Evolutionary conservation across 2,888 invertebrate genomes (phyloP), one percentile per base, ranked within the genome.

Genomic region (Sialis lutaria): DNA sequence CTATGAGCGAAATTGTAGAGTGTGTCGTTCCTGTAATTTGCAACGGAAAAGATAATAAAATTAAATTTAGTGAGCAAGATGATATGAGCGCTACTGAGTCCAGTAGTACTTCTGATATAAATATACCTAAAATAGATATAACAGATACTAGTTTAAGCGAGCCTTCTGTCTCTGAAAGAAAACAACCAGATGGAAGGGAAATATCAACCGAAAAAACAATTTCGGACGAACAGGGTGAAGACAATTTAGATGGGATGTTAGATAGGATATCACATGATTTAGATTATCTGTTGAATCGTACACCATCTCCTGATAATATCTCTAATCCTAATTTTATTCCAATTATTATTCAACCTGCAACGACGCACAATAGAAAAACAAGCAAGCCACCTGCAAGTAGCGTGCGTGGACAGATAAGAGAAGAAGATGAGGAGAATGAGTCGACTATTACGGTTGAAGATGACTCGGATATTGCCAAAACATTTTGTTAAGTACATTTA

Each of bases 181-280:
- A 58, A 12, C 62, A 63, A 48, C 61, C 64, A 1, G 64, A 65
- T 50, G 63, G 63, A 3, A 57, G 58, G 32, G 62, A 62, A 45
- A 56, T 55, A 30, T 52, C 51, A 37, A 60, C 65, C 33, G 67
- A 68, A 54, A 62, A 65, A 50, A 60, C 62, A 1, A 42, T 44
- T 31, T 64, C 65, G 1, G 65, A 67, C 47, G 22, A 22, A 22
- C 22, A 22, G 22, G 50, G 46, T 12, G 62, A 67, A 33, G 63
- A 63, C 50, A 65, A 62, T 50, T 53, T 67, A 34, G 75, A 75
- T 54, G 79, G 77, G 48, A 81, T 87, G 72, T 65, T 87, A 44
- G 80, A 84, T 65, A 77, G 84, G 59, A 88, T 88, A 57, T 80
- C 83, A 1, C 80, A 81, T 58, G 87, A 88, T 65, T 67, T 88